Evolutionary conservation across 2,113 vertebrate species (phyloP).

Genomic region (Tachuris rubrigastra): DNA sequence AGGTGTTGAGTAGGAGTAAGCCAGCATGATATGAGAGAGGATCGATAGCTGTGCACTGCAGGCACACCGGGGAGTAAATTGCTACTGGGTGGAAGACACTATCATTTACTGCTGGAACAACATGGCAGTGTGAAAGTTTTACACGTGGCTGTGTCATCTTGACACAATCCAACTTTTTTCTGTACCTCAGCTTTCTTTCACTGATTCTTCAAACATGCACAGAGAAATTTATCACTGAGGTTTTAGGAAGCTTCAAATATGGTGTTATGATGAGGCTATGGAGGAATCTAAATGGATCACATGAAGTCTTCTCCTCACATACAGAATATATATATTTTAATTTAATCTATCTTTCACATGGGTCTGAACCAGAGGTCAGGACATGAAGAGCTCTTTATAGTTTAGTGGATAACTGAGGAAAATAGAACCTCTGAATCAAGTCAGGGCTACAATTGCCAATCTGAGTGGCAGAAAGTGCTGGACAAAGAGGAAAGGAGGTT

Average conservation of each 20-base stretch:
- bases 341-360: neutral
- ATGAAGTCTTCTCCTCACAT: neutral
- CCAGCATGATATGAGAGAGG: neutral
- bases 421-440: neutral
- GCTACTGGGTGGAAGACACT: neutral
- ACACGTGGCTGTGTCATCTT: neutral
- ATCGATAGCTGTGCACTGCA: neutral
- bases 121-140: neutral
- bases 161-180: neutral
- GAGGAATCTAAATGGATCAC: neutral
- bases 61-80: neutral
- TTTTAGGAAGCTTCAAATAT: neutral
- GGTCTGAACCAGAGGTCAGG: neutral
- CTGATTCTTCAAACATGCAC: neutral
- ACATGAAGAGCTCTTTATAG: neutral
- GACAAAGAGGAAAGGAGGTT: neutral
- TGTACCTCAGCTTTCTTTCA: neutral
- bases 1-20: neutral
- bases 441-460: neutral
- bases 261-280: neutral
- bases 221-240: neutral
- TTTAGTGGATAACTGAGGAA: neutral
- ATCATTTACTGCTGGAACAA: neutral
- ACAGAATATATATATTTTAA: neutral
- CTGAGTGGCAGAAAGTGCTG: neutral